These are phyloP conservation scores for Trachelipus rathkii DNA, from an alignment of 1,140 invertebrate species.

Conservation along the genomic window DNA sequence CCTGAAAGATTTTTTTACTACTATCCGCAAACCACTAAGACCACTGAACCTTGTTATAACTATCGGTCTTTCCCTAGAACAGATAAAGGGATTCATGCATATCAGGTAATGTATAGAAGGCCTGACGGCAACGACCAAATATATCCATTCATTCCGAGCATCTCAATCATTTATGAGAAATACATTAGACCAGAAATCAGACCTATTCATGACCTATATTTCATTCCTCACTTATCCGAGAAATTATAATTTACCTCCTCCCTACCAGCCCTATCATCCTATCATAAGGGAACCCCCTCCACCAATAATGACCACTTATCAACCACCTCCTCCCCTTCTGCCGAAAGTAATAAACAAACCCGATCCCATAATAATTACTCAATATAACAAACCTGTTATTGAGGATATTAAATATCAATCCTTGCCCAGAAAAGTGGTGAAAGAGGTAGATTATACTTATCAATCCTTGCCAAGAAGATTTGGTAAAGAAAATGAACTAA, in stretches of 20 bases:
- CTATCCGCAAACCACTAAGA: background rate
- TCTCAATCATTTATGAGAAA: background rate
- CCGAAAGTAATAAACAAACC: background rate
- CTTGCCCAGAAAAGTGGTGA: constrained; percentile 25
- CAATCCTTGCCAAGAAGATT: constrained; percentile 3
- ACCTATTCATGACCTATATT: background rate
- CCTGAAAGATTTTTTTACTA: background rate
- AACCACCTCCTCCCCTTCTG: background rate
- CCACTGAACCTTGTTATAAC: background rate
- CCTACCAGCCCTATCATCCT: background rate
- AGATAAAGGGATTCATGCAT: background rate
- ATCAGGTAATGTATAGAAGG: background rate
- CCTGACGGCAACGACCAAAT: background rate
- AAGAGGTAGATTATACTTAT: constrained; percentile 6
- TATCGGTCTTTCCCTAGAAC: background rate
- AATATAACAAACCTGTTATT: background rate
- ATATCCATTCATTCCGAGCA: background rate
- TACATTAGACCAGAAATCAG: background rate
- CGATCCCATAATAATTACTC: background rate
- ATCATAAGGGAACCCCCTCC: background rate
- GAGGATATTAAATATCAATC: constrained; percentile 36
- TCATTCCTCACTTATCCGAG: background rate
- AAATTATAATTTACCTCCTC: background rate
- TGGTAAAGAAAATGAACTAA: background rate
- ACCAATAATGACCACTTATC: background rate